Evolutionary conservation across 2,888 invertebrate genomes (phyloP).

Genomic region (Calameuta pallipes): DNA sequence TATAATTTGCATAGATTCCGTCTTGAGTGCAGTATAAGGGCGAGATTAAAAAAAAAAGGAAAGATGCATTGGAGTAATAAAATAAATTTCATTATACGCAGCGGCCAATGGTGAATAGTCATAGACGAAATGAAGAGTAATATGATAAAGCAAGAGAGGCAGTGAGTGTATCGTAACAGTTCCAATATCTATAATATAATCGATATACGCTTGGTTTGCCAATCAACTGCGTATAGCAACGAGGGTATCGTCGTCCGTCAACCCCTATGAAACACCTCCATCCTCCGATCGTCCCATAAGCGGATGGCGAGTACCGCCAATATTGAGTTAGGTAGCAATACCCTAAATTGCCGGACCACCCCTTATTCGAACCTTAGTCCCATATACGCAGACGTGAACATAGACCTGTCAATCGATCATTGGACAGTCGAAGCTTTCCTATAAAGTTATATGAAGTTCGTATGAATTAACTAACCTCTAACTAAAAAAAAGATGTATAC

Average conservation of each 20-base stretch:
- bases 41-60: background rate
- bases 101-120: background rate
- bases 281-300: conserved; percentile 47
- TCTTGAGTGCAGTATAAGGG: background rate
- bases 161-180: background rate
- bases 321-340: conserved; percentile 53
- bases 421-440: background rate
- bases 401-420: background rate
- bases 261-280: conserved; percentile 15
- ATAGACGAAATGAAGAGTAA: background rate
- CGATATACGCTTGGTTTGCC: conserved; percentile 42
- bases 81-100: conserved; percentile 21
- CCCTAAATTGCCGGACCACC: conserved; percentile 48
- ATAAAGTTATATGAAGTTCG: background rate
- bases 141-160: background rate
- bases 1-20: background rate
- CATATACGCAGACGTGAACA: background rate
- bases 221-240: conserved; percentile 37
- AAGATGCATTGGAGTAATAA: conserved; percentile 8
- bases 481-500: background rate
- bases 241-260: conserved; percentile 6
- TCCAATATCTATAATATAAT: conserved; percentile 35
- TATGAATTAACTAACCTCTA: background rate
- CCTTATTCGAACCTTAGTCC: background rate
- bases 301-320: conserved; percentile 46